These are phyloP conservation scores for Pheosia gnoma DNA, from an alignment of 2,888 invertebrate species.

Conservation along the genomic window DNA sequence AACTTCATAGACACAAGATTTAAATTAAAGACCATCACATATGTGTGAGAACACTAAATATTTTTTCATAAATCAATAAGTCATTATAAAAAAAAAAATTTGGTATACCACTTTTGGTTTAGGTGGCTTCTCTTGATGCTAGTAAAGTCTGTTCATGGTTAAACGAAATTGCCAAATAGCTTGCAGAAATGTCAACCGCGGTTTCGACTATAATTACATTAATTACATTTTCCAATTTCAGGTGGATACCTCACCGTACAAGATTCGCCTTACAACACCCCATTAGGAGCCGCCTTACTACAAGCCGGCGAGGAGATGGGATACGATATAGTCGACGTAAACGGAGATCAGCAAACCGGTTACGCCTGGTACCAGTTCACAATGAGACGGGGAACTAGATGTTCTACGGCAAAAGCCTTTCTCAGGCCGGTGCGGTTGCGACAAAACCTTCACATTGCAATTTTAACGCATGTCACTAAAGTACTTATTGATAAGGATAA, in stretches of 20 bases:
- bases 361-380: constrained; percentile 94
- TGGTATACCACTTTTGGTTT: too few relatives aligned
- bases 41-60: too few relatives aligned
- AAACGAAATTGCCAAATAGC: too few relatives aligned
- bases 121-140: too few relatives aligned
- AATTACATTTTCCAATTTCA: constrained; percentile 49
- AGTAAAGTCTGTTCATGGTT: too few relatives aligned
- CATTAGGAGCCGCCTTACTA: constrained; percentile 92
- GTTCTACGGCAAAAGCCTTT: constrained; percentile 94
- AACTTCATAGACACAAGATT: too few relatives aligned
- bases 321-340: constrained; percentile 93
- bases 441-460: constrained; percentile 91
- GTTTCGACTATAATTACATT: neutral
- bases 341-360: constrained; percentile 94
- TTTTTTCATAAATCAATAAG: too few relatives aligned
- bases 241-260: constrained; percentile 91
- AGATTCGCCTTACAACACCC: constrained; percentile 91
- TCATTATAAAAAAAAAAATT: too few relatives aligned
- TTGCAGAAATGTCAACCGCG: too few relatives aligned
- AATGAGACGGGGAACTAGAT: constrained; percentile 92
- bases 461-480: constrained; percentile 91
- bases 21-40: too few relatives aligned
- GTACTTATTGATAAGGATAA: constrained; percentile 88
- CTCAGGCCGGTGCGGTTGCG: constrained; percentile 90
- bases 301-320: constrained; percentile 97